Conservation (phyloP, 92 coral and sea anemone species). For the Porites evermanni region DNA sequence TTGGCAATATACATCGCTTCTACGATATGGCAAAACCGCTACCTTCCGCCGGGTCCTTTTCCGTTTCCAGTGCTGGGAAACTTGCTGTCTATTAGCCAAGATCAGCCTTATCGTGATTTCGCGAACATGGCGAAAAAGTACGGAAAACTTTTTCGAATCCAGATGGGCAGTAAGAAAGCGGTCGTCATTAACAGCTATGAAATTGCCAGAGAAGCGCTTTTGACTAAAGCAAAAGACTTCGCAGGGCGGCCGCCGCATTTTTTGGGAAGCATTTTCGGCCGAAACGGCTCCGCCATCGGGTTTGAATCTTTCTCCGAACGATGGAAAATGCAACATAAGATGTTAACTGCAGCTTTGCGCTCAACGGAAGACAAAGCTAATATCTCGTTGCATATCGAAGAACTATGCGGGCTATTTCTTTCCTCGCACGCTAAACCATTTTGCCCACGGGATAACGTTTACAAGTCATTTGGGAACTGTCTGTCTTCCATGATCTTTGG, state of each 20-base stretch:
- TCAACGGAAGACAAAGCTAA: constrained; percentile 40
- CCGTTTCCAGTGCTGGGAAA: constrained; percentile 85
- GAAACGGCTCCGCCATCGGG: constrained; percentile 70
- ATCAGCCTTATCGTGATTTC: constrained; percentile 40
- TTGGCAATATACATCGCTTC: constrained; percentile 18
- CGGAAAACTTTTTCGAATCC: constrained; percentile 76
- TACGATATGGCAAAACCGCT: constrained; percentile 30
- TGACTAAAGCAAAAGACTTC: constrained; percentile 70
- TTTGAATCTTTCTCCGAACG: constrained; percentile 68
- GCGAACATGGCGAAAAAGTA: constrained; percentile 56
- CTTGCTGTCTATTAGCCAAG: constrained; percentile 66
- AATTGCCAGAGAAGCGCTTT: constrained; percentile 82
- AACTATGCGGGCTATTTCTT: constrained; percentile 54
- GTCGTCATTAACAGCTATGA: constrained; percentile 79
- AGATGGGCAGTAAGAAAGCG: constrained; percentile 72
- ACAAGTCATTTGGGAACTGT: constrained; percentile 69
- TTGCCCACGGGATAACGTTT: constrained; percentile 59
- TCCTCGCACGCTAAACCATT: constrained; percentile 53
- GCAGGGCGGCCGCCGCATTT: constrained; percentile 83
- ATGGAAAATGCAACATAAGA: constrained; percentile 74
- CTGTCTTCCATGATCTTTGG: constrained; percentile 74
- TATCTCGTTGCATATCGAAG: constrained; percentile 67
- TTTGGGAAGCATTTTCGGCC: constrained; percentile 72
- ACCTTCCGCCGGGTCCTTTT: constrained; percentile 35
- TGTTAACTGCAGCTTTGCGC: constrained; percentile 63